phyloP scores from a whole-genome alignment of 2,797 vertebrate genomes.

The Buphagus erythrorhynchus region DNA sequence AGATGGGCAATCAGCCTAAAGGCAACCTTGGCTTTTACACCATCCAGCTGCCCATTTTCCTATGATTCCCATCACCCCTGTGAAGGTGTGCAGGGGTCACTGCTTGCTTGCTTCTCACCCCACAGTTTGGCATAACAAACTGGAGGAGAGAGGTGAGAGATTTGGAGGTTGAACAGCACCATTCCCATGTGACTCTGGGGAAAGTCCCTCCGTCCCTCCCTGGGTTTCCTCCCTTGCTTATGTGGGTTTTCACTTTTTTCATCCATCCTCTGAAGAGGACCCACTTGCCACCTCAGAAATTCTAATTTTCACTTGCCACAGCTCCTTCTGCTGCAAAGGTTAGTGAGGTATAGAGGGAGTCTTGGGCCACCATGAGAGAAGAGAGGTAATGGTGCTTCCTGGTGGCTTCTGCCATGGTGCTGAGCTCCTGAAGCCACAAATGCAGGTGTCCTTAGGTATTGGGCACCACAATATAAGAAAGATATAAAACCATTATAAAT shows the following conservation, averaged over 20 bases:
- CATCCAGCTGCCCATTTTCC: background rate
- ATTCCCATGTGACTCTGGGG: rapidly evolving
- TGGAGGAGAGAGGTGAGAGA: background rate
- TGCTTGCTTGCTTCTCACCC: background rate
- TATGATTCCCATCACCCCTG: rapidly evolving
- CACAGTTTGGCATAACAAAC: background rate
- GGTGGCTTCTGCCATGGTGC: background rate
- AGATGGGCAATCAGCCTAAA: background rate
- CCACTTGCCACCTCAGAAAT: background rate
- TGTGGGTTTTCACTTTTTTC: background rate
- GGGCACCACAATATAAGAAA: background rate
- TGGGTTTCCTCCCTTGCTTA: background rate
- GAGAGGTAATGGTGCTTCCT: background rate
- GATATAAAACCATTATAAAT: background rate
- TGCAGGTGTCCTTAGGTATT: rapidly evolving
- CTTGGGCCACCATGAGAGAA: background rate
- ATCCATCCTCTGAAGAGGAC: background rate
- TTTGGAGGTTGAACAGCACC: background rate
- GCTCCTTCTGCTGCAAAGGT: background rate
- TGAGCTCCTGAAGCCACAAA: background rate
- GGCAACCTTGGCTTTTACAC: background rate
- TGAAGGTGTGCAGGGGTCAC: background rate
- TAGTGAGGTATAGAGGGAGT: background rate
- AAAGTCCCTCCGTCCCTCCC: background rate
- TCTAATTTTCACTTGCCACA: background rate